Evolutionary conservation across 2,797 vertebrate genomes (phyloP).

Genomic region (Parauchenoglanis ngamensis): DNA sequence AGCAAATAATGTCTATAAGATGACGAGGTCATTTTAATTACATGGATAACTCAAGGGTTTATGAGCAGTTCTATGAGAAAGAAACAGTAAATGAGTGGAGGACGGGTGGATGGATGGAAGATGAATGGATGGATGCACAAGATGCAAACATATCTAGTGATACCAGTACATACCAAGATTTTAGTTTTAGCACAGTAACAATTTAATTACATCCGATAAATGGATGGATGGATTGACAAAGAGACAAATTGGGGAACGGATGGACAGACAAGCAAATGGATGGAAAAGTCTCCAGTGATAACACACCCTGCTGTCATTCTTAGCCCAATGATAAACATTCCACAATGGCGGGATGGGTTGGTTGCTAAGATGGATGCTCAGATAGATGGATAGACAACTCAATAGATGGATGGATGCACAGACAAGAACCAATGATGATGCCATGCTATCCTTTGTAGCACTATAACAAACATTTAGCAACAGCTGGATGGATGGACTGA

Average conservation of each 20-base stretch:
- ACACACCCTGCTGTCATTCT: neutral
- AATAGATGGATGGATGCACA: too few relatives aligned
- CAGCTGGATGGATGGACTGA: neutral
- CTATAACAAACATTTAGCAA: neutral
- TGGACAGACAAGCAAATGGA: neutral
- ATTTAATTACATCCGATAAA: neutral
- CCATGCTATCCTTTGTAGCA: neutral
- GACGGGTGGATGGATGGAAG: neutral
- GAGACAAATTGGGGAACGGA: neutral
- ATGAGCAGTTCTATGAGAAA: neutral
- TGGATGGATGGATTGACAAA: neutral
- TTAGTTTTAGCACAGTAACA: neutral
- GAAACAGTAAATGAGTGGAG: neutral
- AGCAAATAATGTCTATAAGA: neutral
- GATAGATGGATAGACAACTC: too few relatives aligned
- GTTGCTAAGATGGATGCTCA: too few relatives aligned
- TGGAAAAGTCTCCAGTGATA: neutral
- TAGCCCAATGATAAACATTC: neutral
- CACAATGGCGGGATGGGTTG: neutral
- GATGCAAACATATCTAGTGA: neutral
- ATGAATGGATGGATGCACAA: neutral
- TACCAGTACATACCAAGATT: neutral
- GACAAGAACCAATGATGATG: neutral
- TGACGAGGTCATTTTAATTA: neutral
- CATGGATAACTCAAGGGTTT: neutral